Percentiles rank a stretch among this genome's conserved stretches.
Evolutionary conservation across 2,888 invertebrate genomes (phyloP).

Genomic region (Paralinhomoeus sp.): DNA sequence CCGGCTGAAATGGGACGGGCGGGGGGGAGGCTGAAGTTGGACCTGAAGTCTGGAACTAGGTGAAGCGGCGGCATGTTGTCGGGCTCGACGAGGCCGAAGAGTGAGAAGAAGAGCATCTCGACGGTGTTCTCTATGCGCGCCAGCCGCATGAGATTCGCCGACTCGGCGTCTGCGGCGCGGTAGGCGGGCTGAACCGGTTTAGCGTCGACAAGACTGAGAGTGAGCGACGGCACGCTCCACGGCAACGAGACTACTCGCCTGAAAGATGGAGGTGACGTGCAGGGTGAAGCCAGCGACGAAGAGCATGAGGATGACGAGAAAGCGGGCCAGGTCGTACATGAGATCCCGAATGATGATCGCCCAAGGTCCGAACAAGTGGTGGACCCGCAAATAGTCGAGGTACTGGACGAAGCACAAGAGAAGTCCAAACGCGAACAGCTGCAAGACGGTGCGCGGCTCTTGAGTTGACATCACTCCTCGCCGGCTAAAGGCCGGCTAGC

Average conservation of each 20-base stretch:
- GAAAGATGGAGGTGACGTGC: conserved; percentile 63
- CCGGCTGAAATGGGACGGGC: neutral
- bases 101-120: conserved; percentile 90
- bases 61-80: conserved; percentile 35
- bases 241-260: conserved; percentile 37
- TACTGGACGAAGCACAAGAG: conserved; percentile 89
- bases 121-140: conserved; percentile 45
- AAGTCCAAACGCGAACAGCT: conserved; percentile 76
- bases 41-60: conserved; percentile 24
- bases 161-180: conserved; percentile 6
- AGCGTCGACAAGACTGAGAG: too few relatives aligned
- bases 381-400: conserved; percentile 68
- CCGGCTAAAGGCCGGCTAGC: too few relatives aligned
- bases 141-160: conserved; percentile 13
- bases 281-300: conserved; percentile 97
- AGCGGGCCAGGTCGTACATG: conserved; percentile 36
- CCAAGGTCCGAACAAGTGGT: conserved; percentile 98
- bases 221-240: too few relatives aligned
- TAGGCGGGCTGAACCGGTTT: conserved; percentile 24
- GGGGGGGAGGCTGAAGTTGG: neutral
- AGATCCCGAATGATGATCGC: conserved; percentile 78
- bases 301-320: conserved; percentile 83
- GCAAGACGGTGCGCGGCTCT: too few relatives aligned
- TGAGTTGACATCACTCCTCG: too few relatives aligned
- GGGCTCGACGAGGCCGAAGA: conserved; percentile 67